Percentiles rank a stretch among this genome's conserved stretches.
phyloP scores from a whole-genome alignment of 1,140 invertebrate genomes.

The Meloidogyne hapla region DNA sequence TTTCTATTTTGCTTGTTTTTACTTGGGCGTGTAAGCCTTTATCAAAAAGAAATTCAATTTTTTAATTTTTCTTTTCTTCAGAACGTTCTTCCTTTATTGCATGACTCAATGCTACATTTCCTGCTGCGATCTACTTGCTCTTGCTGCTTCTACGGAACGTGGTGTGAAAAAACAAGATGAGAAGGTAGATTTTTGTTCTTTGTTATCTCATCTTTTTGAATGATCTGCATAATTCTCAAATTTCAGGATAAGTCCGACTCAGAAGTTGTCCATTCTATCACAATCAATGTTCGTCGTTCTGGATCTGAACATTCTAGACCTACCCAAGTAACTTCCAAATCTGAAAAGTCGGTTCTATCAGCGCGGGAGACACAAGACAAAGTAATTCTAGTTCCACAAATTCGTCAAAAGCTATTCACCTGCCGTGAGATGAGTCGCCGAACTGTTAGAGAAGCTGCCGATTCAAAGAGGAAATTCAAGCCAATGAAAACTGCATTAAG shows the following conservation, averaged over 20 bases:
- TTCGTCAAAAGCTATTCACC: neutral
- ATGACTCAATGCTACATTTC: neutral
- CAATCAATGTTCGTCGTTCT: neutral
- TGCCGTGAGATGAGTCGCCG: slow-evolving; percentile 1
- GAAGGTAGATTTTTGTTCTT: neutral
- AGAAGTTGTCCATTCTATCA: neutral
- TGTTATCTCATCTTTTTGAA: too few relatives aligned
- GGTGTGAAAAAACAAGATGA: too few relatives aligned
- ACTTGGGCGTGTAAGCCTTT: neutral
- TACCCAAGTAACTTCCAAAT: neutral
- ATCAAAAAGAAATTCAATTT: neutral
- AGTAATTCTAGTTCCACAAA: neutral
- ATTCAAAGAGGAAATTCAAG: neutral
- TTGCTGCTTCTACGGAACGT: neutral
- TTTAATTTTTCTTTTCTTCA: neutral
- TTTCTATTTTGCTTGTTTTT: neutral
- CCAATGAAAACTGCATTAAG: neutral
- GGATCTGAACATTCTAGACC: neutral
- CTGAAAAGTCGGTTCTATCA: neutral
- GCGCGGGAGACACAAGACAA: neutral
- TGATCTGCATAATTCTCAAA: neutral
- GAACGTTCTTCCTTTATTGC: neutral
- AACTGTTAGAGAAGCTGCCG: neutral
- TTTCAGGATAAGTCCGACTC: neutral
- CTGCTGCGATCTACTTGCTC: neutral